Percentiles rank a stretch among this genome's conserved stretches.
Conservation (phyloP, 1,140 invertebrate genomes). For the Neuroterus valhalla region DNA sequence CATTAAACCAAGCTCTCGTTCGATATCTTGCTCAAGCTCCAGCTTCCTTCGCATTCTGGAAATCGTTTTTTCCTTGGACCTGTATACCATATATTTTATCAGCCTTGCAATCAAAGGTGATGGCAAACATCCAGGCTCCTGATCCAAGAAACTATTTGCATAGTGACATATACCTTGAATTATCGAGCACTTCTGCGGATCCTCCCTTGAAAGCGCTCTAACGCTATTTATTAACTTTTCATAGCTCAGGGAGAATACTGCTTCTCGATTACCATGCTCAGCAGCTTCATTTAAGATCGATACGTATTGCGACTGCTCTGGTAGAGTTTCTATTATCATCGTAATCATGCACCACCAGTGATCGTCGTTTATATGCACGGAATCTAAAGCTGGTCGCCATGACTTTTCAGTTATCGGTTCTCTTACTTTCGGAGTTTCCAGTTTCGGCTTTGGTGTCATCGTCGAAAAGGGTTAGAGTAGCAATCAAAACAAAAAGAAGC, state of each 20-base stretch:
- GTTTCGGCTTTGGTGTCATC: neutral
- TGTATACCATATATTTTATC: conserved; percentile 65
- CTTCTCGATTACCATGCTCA: conserved; percentile 49
- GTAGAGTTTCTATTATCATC: conserved; percentile 58
- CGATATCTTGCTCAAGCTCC: conserved; percentile 48
- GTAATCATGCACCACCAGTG: conserved; percentile 62
- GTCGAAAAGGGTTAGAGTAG: neutral
- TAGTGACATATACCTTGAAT: conserved; percentile 58
- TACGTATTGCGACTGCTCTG: conserved; percentile 48
- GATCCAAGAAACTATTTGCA: conserved; percentile 47
- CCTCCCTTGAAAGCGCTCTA: conserved; percentile 50
- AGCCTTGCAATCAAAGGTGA: conserved; percentile 56
- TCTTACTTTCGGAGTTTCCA: conserved; percentile 24
- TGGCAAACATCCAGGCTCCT: conserved; percentile 46
- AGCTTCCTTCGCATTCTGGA: conserved; percentile 43
- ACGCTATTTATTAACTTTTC: conserved; percentile 37
- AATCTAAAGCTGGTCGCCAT: conserved; percentile 49
- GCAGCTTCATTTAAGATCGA: conserved; percentile 56
- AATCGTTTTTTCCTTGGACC: conserved; percentile 54
- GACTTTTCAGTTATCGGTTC: conserved; percentile 34
- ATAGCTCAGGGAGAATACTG: conserved; percentile 45
- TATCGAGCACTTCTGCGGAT: conserved; percentile 47
- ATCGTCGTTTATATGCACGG: conserved; percentile 60
- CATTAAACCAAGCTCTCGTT: conserved; percentile 54
- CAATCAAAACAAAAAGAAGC: neutral